Conservation (phyloP, 2,797 vertebrate genomes). For the Corythornis leucogaster region DNA sequence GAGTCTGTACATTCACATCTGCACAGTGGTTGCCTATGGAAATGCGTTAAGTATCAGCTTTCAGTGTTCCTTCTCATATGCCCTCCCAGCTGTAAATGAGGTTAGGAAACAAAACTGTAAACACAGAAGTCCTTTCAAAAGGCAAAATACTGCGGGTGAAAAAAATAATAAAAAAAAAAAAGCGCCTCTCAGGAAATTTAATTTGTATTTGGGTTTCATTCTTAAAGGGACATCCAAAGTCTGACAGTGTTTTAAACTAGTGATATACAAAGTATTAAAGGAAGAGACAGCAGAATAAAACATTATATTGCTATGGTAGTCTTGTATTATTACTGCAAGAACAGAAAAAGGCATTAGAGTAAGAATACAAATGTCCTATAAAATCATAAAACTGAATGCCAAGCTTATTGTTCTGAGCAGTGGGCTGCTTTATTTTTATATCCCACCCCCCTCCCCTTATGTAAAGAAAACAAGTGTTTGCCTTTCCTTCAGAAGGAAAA, state of each 20-base stretch:
- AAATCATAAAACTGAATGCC: constrained; percentile 40
- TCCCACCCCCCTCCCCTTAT: neutral
- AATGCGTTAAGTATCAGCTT: constrained; percentile 3
- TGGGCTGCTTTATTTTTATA: neutral
- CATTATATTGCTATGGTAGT: neutral
- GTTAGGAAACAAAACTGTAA: constrained; percentile 22
- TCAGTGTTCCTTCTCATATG: neutral
- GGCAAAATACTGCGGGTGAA: neutral
- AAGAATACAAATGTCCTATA: neutral
- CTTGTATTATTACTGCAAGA: neutral
- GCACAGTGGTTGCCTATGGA: neutral
- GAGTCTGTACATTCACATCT: constrained; percentile 3
- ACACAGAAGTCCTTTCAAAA: neutral
- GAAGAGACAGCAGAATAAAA: constrained; percentile 41
- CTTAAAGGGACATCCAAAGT: neutral
- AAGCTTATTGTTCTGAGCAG: constrained; percentile 23
- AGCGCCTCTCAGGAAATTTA: neutral
- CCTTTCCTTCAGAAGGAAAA: neutral
- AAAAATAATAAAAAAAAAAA: neutral
- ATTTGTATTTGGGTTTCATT: neutral
- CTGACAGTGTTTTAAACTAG: constrained; percentile 33
- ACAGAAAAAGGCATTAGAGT: constrained; percentile 16
- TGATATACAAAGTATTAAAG: constrained; percentile 50
- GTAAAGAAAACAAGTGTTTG: neutral
- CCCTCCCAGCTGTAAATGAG: constrained; percentile 44